These are phyloP conservation scores for Drosophila borealis DNA, from an alignment of 2,888 invertebrate genomes.

Conservation along the genomic window DNA sequence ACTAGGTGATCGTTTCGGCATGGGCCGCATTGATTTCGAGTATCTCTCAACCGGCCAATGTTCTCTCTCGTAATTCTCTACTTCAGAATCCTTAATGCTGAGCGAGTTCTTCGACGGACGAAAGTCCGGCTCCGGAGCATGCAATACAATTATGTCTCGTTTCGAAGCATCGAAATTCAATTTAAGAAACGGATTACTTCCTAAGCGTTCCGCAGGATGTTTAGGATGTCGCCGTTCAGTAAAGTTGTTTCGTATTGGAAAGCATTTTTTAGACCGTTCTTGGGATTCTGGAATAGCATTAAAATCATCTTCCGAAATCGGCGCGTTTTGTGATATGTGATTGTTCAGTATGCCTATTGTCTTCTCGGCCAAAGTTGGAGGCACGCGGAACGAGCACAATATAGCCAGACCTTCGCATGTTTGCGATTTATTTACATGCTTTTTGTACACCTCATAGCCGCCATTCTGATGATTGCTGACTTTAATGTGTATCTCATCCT, in stretches of 20 bases:
- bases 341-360: conserved; percentile 33
- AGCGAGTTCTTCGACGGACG: conserved; percentile 55
- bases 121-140: conserved; percentile 50
- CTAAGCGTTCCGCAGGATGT: too few relatives aligned
- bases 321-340: conserved; percentile 16
- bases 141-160: conserved; percentile 45
- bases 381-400: conserved; percentile 27
- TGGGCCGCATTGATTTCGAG: background rate
- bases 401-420: conserved; percentile 12
- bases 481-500: background rate
- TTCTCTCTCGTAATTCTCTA: background rate
- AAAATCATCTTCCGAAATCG: background rate
- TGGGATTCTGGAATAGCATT: too few relatives aligned
- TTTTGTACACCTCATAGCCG: background rate
- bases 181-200: conserved; percentile 34
- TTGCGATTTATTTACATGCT: background rate
- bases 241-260: background rate
- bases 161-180: conserved; percentile 19
- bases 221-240: too few relatives aligned
- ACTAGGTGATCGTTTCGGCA: background rate
- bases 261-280: too few relatives aligned
- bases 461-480: background rate
- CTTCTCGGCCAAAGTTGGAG: conserved; percentile 22
- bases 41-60: background rate
- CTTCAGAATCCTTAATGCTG: background rate